Base-by-base conservation (phyloP, 2,888 invertebrate species). In the Xestia xanthographa region DNA sequence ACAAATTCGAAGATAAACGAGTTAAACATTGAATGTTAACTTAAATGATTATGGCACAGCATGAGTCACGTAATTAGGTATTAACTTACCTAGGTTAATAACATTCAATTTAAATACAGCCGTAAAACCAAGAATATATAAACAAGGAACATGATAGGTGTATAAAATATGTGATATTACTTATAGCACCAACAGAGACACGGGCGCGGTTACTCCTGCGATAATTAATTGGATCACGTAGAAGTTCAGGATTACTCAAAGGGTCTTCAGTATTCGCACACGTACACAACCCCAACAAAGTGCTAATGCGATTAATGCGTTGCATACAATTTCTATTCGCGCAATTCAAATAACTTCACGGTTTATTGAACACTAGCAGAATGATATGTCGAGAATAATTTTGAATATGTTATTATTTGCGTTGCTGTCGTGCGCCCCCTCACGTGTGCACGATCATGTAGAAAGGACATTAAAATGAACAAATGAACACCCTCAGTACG, bases 321-420 rank as follows among this genome's bases (percentile, higher is more conserved):
- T 89, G 92, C 90, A 90, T 91, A 91, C 88, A 92, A 93, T 94
- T 94, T 93, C 94, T 92, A 93, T 92, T 93, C 94, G 93, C 91
- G 93, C 93, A 92, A 93, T 92, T 91, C 92, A 90, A 93, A 95
- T 94, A 94, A 91, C 94, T 93, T 94, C 92, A 92, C 93, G 92
- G 92, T 92, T 92, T 93, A 94, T 93, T 94, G 92, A 93, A 90
- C 93, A 93, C 68, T 73, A 86, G 87, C 85, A 89, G 90, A 92
- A 93, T 92, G 91, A 92, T 92, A 92, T 88, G 92, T 88, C 86
- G 85, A 86, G 92, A 92, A 93, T 93, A 91, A 91, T 92, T 90
- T 91, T 91, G 90, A 92, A 93, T 93, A 92, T 91, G 78, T 92
- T 92, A 92, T 90, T 92, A 90, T 90, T 87, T 86, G 83, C 85